phyloP scores from a whole-genome alignment of 2,888 invertebrate species.

The Fragum whitleyi region DNA sequence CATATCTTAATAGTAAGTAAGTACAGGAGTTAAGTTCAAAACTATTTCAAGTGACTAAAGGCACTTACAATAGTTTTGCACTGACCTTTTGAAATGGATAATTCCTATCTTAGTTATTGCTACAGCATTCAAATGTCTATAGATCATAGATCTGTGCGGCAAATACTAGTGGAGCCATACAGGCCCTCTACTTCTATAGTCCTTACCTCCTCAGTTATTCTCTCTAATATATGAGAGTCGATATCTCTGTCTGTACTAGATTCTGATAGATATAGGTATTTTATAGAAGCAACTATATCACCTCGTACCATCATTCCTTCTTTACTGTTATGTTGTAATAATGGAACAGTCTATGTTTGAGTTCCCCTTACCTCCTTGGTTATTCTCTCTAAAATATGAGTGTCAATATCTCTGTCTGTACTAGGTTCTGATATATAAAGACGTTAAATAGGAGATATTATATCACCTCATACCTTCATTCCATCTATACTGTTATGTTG shows the following conservation, averaged over 20 bases:
- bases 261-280: constrained; percentile 87
- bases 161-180: too few relatives aligned
- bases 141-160: too few relatives aligned
- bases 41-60: too few relatives aligned
- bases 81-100: too few relatives aligned
- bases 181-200: too few relatives aligned
- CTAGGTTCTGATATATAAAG: constrained; percentile 87
- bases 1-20: too few relatives aligned
- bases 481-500: constrained; percentile 70
- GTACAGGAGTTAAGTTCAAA: too few relatives aligned
- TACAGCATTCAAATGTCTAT: too few relatives aligned
- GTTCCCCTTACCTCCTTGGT: constrained; percentile 87
- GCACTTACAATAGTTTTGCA: too few relatives aligned
- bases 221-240: constrained; percentile 87
- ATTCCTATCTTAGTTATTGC: too few relatives aligned
- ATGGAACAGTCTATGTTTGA: too few relatives aligned
- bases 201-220: constrained; percentile 87
- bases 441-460: constrained; percentile 88
- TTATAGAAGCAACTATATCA: constrained; percentile 88
- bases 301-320: constrained; percentile 86
- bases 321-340: constrained; percentile 58
- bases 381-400: constrained; percentile 88
- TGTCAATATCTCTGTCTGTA: constrained; percentile 85
- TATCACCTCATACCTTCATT: constrained; percentile 87
- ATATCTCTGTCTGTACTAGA: constrained; percentile 84